Evolutionary conservation across 2,888 invertebrate genomes (phyloP), one percentile per base, ranked within the genome.

Genomic region (Melipona beecheii): DNA sequence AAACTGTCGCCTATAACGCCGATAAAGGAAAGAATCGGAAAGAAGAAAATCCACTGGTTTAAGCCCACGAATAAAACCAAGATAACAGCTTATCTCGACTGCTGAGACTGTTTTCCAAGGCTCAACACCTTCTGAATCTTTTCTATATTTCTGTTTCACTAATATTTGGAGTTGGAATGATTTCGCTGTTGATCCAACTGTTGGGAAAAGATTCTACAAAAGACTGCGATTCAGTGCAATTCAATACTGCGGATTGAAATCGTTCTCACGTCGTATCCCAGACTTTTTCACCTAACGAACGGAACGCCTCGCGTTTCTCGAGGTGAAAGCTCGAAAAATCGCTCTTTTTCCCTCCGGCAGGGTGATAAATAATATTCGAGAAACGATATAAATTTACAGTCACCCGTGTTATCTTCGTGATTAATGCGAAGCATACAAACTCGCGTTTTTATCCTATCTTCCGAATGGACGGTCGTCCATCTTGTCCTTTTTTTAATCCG

Each of bases 241-340:
- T 88, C 78, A 85, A 85, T 83, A 75, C 75, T 49, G 31, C 49
- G 78, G 85, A 88, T 81, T 76, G 87, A 86, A 81, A 27, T 85
- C 80, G 78, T 71, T 69, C 75, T 52, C 58, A 73, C 70, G 21
- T 36, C 66, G 71, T 31, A 64, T 66, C 54, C 72, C 54, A 24
- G 58, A 60, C 70, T 27, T 71, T 77, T 77, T 73, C 70, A 78
- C 24, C 68, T 43, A 69, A 74, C 64, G 81, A 72, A 78, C 65
- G 65, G 71, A 78, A 54, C 73, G 72, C 65, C 43, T 52, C 78
- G 78, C 74, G 71, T 77, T 84, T 78, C 66, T 84, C 81, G n/a
- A n/a, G n/a, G n/a, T n/a, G n/a, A n/a, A 73, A 79, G 78, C 77
- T 65, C 71, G 19, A 72, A 68, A 84, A 60, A 56, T n/a, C 56